Evolutionary conservation across 2,113 vertebrate genomes (phyloP).

Genomic region (Pterocles burchelli): DNA sequence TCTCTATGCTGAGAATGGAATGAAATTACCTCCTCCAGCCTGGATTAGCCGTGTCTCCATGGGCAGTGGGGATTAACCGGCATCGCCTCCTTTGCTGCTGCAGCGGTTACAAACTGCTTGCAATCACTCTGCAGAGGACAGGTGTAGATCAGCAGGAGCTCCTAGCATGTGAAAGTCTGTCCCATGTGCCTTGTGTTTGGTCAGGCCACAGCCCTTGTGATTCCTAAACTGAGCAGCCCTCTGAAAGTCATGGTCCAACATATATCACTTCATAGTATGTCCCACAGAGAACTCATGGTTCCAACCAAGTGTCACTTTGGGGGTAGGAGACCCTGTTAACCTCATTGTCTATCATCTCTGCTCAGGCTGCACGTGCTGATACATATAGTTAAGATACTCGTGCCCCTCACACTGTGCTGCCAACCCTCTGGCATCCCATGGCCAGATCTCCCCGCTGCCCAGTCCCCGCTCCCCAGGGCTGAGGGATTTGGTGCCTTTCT

Average conservation of each 20-base stretch:
- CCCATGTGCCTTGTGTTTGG: neutral
- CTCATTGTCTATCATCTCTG: neutral
- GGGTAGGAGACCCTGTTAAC: neutral
- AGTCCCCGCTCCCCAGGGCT: neutral
- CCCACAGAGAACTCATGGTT: neutral
- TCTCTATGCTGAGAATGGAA: neutral
- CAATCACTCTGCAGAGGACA: neutral
- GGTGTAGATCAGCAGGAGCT: neutral
- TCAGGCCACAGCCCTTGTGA: neutral
- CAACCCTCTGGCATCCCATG: fast-evolving
- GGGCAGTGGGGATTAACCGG: fast-evolving
- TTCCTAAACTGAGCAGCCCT: neutral
- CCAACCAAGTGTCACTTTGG: too few relatives aligned
- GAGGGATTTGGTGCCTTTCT: neutral
- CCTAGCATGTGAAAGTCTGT: neutral
- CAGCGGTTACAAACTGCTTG: neutral
- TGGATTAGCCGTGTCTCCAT: fast-evolving
- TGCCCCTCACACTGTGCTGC: neutral
- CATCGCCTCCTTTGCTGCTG: neutral
- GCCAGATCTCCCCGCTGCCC: fast-evolving
- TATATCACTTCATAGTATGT: too few relatives aligned
- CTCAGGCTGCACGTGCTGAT: neutral
- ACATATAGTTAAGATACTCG: neutral
- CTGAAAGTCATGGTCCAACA: neutral
- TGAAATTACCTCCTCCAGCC: neutral